Base-by-base conservation (phyloP, 2,888 invertebrate species). In the Drosophila planitibia region DNA sequence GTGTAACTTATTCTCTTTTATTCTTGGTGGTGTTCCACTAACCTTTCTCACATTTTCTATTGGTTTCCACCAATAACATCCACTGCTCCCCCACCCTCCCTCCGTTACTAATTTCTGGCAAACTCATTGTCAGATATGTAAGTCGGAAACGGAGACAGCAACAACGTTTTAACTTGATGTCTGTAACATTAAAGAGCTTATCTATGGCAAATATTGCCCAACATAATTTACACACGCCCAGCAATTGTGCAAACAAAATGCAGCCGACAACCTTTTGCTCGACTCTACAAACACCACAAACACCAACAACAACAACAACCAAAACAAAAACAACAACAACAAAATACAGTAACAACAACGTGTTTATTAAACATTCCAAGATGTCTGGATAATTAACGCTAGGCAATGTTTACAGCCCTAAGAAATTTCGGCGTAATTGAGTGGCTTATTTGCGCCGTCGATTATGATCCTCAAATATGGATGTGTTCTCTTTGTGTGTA, bases 231-330 rank as follows among this genome's bases (percentile, higher is more conserved):
- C 79, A 79, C 83, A 74, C 74, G 53, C 70, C 78, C 70, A 80
- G 59, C 89, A 89, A 84, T 80, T 89, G 85, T 74, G 81, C 66
- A 82, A 82, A 87, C 85, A 90, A 70, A 89, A 84, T 89, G 85
- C 83, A 79, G 85, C 80, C 81, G 81, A 71, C 75, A 88, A 85
- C 90, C 74, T 87, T 83, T 70, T 37, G 37, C 54, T 51, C 32
- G 60, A 55, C 59, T 32, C 62, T 59, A 63, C 62, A 60, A 57
- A 65, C 61, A 16, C 22, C 25, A 25, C 22, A 22, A 16, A 41
- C 19, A 37, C 3, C 22, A 71, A 37, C 30, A 72, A 22, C 54
- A 60, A 14, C 37, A 52, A 41, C 33, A 54, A 64, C 47, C 39
- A 53, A 39, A 58, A 53, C 51, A 74, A 41, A 52, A 69, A 51